Evolutionary conservation across 2,113 vertebrate genomes (phyloP), one percentile per base, ranked within the genome.

Genomic region (Ammodytes dubius): DNA sequence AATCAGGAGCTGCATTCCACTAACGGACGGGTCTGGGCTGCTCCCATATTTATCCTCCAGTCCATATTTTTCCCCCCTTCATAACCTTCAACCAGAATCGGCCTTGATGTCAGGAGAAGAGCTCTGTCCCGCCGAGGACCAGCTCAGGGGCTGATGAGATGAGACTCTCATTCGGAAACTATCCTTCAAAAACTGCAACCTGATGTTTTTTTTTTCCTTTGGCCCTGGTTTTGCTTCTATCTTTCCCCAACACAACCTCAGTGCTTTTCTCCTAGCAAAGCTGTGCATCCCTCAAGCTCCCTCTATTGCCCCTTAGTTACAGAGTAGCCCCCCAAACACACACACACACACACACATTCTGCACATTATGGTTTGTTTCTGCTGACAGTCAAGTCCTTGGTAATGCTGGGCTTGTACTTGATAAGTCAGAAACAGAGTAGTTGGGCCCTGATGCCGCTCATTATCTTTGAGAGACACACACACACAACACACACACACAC

Each of bases 111-210:
- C 72, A 17, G 35, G 70, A 69, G 88, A 61, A 69, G 79, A 81
- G 81, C 58, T 82, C 58, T 59, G 74, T 82, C 84, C 86, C 12
- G 56, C 79, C 46, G 64, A 84, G 82, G 79, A 74, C 73, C 73
- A 60, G 82, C 73, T 78, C 84, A 65, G 57, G 84, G 89, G 66
- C 75, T 86, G 78, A 91, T 81, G 73, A 87, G 90, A 89, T 83
- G 82, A 89, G 89, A 77, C 87, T 89, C 83, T 91, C 90, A 82
- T 92, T 87, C 90, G 77, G 71, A 92, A 92, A 72, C 84, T 77
- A 91, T 93, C 93, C 90, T 91, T 93, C 91, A 94, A 80, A 93
- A 90, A 91, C 67, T 90, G 81, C 71, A 86, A 82, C 50, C 67
- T 75, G 84, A 89, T 82, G 75, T 73, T 81, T 73, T 87, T 87